phyloP scores from a whole-genome alignment of 2,888 invertebrate species.

The Pseudococcus longispinus region DNA sequence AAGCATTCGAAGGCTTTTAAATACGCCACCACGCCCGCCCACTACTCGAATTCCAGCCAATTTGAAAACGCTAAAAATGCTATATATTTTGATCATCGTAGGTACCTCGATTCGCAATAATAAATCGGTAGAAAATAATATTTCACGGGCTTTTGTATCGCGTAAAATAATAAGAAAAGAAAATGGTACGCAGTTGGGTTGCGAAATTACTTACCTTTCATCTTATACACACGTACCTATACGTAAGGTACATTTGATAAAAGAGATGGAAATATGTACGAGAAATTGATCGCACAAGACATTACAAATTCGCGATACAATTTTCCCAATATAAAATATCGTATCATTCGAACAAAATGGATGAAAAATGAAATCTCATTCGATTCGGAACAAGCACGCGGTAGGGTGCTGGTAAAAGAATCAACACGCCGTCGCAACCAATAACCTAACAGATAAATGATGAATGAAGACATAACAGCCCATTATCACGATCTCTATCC shows the following conservation, averaged over 20 bases:
- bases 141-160: neutral
- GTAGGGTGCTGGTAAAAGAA: conserved; percentile 6
- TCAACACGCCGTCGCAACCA: neutral
- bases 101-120: neutral
- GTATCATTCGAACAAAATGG: neutral
- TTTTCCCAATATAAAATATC: neutral
- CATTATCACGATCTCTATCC: neutral
- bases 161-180: neutral
- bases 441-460: conserved; percentile 11
- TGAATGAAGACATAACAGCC: conserved; percentile 25
- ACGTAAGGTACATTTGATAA: neutral
- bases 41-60: neutral
- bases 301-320: neutral
- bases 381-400: neutral
- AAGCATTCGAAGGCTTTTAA: neutral
- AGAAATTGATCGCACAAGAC: neutral
- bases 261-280: neutral
- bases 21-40: neutral
- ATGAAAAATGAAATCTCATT: conserved; percentile 31
- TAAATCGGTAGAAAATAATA: neutral
- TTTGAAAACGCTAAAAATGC: neutral
- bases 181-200: neutral
- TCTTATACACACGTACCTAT: neutral
- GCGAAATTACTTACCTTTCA: neutral
- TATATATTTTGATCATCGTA: neutral